Conservation (phyloP, 2,113 vertebrate species). For the Speoplatyrhinus poulsoni region DNA sequence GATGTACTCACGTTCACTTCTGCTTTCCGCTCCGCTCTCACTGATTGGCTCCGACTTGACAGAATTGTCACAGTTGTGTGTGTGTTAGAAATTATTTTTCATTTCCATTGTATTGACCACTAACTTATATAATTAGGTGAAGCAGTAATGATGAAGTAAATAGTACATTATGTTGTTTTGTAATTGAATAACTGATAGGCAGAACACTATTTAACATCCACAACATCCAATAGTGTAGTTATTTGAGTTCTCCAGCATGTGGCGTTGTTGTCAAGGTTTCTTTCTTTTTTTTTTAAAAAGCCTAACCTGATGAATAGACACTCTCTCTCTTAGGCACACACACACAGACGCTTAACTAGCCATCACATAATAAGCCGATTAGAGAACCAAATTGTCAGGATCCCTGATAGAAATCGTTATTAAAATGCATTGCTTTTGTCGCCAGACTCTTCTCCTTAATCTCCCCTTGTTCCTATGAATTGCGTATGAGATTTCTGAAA, state of each 20-base stretch:
- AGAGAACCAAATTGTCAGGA: slow-evolving; percentile 76
- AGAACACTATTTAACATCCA: not conserved
- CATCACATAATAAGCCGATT: slow-evolving; percentile 90
- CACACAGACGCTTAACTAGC: slow-evolving; percentile 82
- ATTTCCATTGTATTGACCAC: too few relatives aligned
- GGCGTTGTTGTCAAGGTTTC: slow-evolving; percentile 53
- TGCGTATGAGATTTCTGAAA: slow-evolving; percentile 98
- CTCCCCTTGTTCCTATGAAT: slow-evolving; percentile 94
- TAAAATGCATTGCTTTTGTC: slow-evolving; percentile 90
- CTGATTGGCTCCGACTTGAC: too few relatives aligned
- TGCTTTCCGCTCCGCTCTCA: too few relatives aligned
- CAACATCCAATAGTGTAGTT: slow-evolving; percentile 20
- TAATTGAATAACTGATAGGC: not conserved
- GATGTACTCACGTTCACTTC: too few relatives aligned
- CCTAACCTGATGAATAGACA: slow-evolving; percentile 23
- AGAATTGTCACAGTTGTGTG: too few relatives aligned
- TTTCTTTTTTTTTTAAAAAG: slow-evolving; percentile 15
- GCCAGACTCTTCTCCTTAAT: slow-evolving; percentile 88
- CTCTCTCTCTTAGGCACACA: slow-evolving; percentile 2
- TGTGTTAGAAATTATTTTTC: too few relatives aligned
- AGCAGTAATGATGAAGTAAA: too few relatives aligned
- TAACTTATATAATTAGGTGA: too few relatives aligned
- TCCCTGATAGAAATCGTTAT: slow-evolving; percentile 80
- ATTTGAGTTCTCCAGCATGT: slow-evolving; percentile 26
- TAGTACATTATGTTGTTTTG: too few relatives aligned